These are phyloP conservation scores for Pyrgus malvae DNA, from an alignment of 2,888 invertebrate genomes.

Conservation along the genomic window DNA sequence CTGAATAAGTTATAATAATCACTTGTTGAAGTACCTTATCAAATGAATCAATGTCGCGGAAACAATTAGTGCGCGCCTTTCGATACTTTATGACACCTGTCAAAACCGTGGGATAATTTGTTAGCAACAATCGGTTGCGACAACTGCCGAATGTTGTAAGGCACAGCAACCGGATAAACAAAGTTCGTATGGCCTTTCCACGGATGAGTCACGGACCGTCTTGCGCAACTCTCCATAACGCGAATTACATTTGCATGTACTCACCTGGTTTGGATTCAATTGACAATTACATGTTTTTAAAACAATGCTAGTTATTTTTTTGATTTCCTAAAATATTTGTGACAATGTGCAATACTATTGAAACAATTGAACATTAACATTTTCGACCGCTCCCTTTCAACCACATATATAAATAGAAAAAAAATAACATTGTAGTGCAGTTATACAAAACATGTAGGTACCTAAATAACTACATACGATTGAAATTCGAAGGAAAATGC, in stretches of 20 bases:
- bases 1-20: no score
- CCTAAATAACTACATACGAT: no score
- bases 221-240: slow-evolving; percentile 37
- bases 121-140: slow-evolving; percentile 15
- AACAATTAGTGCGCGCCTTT: neutral
- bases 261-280: slow-evolving; percentile 9
- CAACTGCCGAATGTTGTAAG: slow-evolving; percentile 25
- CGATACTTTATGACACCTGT: slow-evolving; percentile 2
- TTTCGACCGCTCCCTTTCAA: neutral
- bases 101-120: slow-evolving; percentile 17
- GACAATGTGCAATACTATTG: no score
- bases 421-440: no score
- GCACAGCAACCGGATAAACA: slow-evolving; percentile 35
- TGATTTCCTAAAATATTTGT: neutral
- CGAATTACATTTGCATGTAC: slow-evolving; percentile 25
- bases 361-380: neutral
- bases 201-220: slow-evolving; percentile 35
- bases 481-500: slow-evolving; percentile 13
- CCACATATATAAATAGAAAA: no score
- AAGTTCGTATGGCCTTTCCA: slow-evolving; percentile 35
- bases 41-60: neutral
- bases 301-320: neutral
- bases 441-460: no score
- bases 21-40: no score
- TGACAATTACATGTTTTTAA: neutral